phyloP scores from a whole-genome alignment of 2,888 invertebrate genomes.

The Lamellibrachia columna region DNA sequence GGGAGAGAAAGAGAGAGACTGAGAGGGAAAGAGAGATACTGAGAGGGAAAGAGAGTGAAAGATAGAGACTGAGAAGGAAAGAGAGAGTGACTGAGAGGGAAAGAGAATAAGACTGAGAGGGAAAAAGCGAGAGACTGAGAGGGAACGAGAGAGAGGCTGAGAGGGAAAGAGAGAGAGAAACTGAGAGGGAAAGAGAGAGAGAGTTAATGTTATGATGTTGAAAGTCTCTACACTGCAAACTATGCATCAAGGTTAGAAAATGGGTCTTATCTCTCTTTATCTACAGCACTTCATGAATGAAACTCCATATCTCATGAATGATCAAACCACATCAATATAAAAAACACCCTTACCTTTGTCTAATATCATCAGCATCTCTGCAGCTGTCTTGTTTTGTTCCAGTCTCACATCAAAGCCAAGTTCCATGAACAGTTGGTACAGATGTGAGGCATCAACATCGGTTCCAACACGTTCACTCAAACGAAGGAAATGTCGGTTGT shows the following conservation, averaged over 20 bases:
- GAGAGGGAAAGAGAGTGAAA: neutral
- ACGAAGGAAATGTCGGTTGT: conserved; percentile 82
- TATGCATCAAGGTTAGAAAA: neutral
- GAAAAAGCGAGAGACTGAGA: neutral
- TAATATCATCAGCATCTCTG: conserved; percentile 76
- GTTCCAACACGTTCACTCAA: conserved; percentile 75
- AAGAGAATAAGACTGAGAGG: neutral
- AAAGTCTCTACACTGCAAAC: neutral
- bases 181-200: too few relatives aligned
- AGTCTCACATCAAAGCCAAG: conserved; percentile 77
- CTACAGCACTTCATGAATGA: neutral
- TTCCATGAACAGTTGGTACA: conserved; percentile 72
- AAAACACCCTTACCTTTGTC: conserved; percentile 69
- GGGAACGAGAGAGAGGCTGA: neutral
- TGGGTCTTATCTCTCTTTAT: neutral
- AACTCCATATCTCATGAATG: neutral
- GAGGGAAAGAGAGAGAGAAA: too few relatives aligned
- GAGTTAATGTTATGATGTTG: neutral
- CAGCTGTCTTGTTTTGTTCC: conserved; percentile 72
- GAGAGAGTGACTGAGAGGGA: neutral
- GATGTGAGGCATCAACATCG: conserved; percentile 82
- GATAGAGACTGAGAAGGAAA: neutral
- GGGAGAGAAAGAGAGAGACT: neutral
- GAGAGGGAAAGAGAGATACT: neutral
- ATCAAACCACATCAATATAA: neutral